Conservation (phyloP, 2,888 invertebrate species). For the Leptogaster cylindrica region DNA sequence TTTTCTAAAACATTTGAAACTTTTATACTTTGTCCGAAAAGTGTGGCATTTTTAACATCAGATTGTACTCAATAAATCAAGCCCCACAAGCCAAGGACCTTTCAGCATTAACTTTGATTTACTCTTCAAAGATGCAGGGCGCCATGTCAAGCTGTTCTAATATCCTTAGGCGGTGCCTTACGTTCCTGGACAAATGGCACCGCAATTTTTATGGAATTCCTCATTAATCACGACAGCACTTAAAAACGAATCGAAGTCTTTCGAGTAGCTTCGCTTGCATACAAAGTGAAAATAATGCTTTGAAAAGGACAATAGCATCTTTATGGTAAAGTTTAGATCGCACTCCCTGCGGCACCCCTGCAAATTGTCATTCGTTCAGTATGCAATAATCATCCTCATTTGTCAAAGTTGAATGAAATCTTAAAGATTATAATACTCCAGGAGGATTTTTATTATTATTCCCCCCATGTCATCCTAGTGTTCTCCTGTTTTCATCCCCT, state of each 20-base stretch:
- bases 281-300: slow-evolving; percentile 30
- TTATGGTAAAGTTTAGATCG: background rate
- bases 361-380: no score
- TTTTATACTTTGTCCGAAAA: no score
- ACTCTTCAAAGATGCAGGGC: background rate
- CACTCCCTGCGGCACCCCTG: background rate
- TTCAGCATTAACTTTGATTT: background rate
- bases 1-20: no score
- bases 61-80: slow-evolving; percentile 12
- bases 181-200: slow-evolving; percentile 15
- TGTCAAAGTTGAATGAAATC: slow-evolving; percentile 38
- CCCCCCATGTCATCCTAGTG: slow-evolving; percentile 10
- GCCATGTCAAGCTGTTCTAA: slow-evolving; percentile 6
- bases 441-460: slow-evolving; percentile 36
- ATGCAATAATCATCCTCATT: slow-evolving; percentile 36
- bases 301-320: slow-evolving; percentile 17
- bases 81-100: background rate
- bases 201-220: background rate
- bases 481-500: background rate
- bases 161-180: background rate
- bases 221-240: slow-evolving; percentile 34
- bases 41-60: no score
- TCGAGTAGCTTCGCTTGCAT: slow-evolving; percentile 18
- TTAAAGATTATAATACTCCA: slow-evolving; percentile 30
- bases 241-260: slow-evolving; percentile 22